A percentile compares a stretch with the other conserved stretches of the same genome.
Evolutionary conservation across 2,888 invertebrate species (phyloP).

Genomic region (Acronicta alni): DNA sequence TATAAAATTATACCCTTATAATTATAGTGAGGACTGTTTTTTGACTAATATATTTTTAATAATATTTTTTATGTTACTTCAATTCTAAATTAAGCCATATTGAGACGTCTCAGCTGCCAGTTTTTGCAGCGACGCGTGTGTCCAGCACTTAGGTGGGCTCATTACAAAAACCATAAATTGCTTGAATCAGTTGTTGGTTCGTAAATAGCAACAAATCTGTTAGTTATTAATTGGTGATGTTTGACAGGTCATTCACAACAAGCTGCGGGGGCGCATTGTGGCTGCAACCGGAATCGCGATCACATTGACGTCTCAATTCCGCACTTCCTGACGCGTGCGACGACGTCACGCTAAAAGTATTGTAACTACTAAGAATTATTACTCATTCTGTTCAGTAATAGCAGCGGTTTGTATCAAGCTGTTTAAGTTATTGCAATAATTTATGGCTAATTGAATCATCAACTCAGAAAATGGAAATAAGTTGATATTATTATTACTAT

Average conservation of each 20-base stretch:
- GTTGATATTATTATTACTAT: background rate
- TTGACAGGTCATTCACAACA: slow-evolving; percentile 86
- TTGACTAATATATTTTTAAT: no score
- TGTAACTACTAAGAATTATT: slow-evolving; percentile 41
- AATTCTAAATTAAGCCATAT: slow-evolving; percentile 13
- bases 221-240: slow-evolving; percentile 77
- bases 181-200: slow-evolving; percentile 67
- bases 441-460: slow-evolving; percentile 1
- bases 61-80: no score
- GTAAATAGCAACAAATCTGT: slow-evolving; percentile 58
- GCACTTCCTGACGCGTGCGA: slow-evolving; percentile 70
- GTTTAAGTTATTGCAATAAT: slow-evolving; percentile 18
- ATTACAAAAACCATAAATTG: slow-evolving; percentile 55
- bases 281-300: slow-evolving; percentile 74
- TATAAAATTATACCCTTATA: no score
- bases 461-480: background rate
- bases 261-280: slow-evolving; percentile 79
- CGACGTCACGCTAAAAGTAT: slow-evolving; percentile 27
- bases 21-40: no score
- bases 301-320: slow-evolving; percentile 82
- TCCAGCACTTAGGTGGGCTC: slow-evolving; percentile 58
- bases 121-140: slow-evolving; percentile 63
- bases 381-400: slow-evolving; percentile 32
- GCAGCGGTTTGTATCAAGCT: slow-evolving; percentile 16
- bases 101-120: slow-evolving; percentile 56